A percentile compares a stretch with the other conserved stretches of the same genome.
These are phyloP conservation scores for Drosophila cognata DNA, from an alignment of 2,888 invertebrate species.

Conservation along the genomic window DNA sequence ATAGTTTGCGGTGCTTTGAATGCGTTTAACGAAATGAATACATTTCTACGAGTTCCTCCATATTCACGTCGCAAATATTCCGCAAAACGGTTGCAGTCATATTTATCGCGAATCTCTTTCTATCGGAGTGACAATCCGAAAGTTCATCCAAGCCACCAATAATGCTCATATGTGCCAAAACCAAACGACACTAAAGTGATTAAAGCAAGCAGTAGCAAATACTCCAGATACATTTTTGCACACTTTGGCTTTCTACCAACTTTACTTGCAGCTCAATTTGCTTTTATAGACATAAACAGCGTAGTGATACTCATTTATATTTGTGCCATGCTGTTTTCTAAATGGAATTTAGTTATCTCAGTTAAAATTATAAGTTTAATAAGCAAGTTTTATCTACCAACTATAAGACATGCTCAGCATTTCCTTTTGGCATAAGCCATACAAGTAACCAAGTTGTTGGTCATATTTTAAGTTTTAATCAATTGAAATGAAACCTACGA, in stretches of 20 bases:
- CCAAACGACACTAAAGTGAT: neutral
- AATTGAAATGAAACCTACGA: neutral
- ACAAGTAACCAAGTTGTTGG: neutral
- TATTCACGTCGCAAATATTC: constrained; percentile 14
- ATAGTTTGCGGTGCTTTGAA: constrained; percentile 70
- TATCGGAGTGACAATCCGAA: neutral
- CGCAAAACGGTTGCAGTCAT: neutral
- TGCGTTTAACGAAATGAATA: constrained; percentile 65
- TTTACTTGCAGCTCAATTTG: neutral
- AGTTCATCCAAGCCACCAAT: constrained; percentile 59
- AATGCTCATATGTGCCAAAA: constrained; percentile 31
- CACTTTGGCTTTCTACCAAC: neutral
- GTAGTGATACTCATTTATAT: neutral
- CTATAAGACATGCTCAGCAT: neutral
- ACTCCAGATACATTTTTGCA: constrained; percentile 11
- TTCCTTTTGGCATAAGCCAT: neutral
- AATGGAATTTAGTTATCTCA: neutral
- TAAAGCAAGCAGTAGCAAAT: neutral
- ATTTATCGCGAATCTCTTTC: neutral
- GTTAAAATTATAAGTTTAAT: neutral
- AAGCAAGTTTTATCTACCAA: neutral
- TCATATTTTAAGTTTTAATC: neutral
- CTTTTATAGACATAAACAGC: constrained; percentile 7
- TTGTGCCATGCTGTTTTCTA: neutral
- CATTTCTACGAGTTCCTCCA: constrained; percentile 45